phyloP scores from a whole-genome alignment of 2,888 invertebrate species.

The Microctonus aethiopoides region DNA sequence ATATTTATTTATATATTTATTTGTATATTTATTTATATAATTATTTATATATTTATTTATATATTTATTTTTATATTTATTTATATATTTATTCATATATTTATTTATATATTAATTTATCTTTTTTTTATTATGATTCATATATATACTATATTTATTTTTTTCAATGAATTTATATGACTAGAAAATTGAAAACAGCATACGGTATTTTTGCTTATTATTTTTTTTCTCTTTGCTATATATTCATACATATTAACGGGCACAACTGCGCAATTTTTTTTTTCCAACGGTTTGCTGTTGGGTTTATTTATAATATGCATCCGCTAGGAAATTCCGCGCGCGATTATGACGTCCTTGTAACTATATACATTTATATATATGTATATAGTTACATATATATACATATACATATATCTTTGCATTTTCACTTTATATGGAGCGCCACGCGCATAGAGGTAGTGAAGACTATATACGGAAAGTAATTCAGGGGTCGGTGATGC shows the following conservation, averaged over 20 bases:
- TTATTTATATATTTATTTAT: too few relatives aligned
- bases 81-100: too few relatives aligned
- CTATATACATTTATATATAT: background rate
- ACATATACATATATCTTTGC: too few relatives aligned
- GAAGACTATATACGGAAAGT: constrained; percentile 7
- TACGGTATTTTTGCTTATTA: background rate
- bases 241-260: constrained; percentile 10
- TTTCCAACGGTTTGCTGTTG: constrained; percentile 1
- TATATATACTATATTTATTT: too few relatives aligned
- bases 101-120: too few relatives aligned
- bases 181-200: background rate
- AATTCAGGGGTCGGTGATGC: constrained; percentile 44
- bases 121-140: background rate
- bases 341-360: background rate
- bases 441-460: constrained; percentile 5
- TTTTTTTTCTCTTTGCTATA: background rate
- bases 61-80: too few relatives aligned
- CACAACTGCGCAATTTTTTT: constrained; percentile 6
- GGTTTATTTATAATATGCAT: constrained; percentile 3
- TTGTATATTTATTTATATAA: too few relatives aligned
- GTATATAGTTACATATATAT: background rate
- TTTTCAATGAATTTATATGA: background rate
- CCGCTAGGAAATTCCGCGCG: constrained; percentile 20
- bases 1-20: too few relatives aligned
- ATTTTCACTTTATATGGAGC: constrained; percentile 14